Evolutionary conservation across 2,797 vertebrate species (phyloP).

Genomic region (Steatocranus sp.): DNA sequence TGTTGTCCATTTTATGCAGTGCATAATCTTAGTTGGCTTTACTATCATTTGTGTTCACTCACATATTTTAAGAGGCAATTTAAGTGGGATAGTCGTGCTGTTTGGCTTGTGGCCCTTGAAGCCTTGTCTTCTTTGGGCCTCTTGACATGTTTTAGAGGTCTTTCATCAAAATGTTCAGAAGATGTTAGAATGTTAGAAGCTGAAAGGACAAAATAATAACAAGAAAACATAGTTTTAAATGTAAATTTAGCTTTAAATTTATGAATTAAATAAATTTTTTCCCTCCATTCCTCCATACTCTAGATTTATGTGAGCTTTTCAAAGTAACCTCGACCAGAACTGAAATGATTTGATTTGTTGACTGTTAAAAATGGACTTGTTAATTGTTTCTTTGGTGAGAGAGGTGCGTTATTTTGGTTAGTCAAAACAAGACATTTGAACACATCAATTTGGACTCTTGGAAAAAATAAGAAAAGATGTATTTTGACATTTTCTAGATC

Average conservation of each 20-base stretch:
- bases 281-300: background rate
- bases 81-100: background rate
- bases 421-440: background rate
- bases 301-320: background rate
- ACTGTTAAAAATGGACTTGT: background rate
- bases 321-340: background rate
- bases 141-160: background rate
- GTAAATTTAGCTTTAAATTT: background rate
- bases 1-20: background rate
- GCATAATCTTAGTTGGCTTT: background rate
- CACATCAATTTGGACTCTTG: background rate
- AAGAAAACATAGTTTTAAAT: background rate
- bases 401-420: background rate
- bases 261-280: fast-evolving
- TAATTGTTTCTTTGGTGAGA: background rate
- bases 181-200: background rate
- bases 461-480: background rate
- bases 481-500: background rate
- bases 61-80: background rate
- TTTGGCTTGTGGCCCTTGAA: background rate
- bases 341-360: background rate
- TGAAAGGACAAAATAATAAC: background rate
- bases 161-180: background rate
- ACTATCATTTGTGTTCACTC: background rate
- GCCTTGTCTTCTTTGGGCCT: background rate